Evolutionary conservation across 2,113 vertebrate species (phyloP), one percentile per base, ranked within the genome.

Genomic region (Gobiocypris rarus): DNA sequence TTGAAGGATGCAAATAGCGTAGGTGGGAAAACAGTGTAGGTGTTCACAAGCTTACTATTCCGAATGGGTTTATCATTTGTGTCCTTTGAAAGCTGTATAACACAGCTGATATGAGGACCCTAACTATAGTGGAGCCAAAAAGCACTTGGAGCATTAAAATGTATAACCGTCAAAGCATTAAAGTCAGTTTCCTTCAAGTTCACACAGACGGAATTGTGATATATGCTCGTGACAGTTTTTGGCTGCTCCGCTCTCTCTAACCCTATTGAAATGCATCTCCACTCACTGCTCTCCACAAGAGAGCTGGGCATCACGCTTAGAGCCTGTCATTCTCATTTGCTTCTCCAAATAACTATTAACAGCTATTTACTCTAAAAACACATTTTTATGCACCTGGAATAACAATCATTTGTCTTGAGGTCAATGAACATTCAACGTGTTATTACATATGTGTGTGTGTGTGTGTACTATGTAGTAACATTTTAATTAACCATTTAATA

Each of bases 241-340:
- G 54, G 43, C 73, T 28, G 48, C 65, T 31, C 15, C 45, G 74
- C 74, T 58, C 75, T 56, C 14, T 83, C 38, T 45, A 14, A 10
- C 52, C 82, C 76, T 82, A 83, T 85, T 88, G 82, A 88, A 70
- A 88, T 88, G 67, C 84, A 85, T 75, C 75, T 71, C 86, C 83
- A 80, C 52, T 71, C 56, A 70, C 63, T 52, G 48, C 75, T 79
- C 80, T 71, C 5, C 17, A 3, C 34, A 69, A 48, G 22, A 48
- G 28, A 77, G 31, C 52, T 77, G 52, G n/a, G 24, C 79, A 81
- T 81, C 84, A 48, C 71, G 71, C 31, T 59, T 45, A 82, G 59
- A 69, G 77, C 56, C 76, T 71, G 73, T 61, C 86, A 52, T 78
- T 45, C 34, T 50, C 52, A 22, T 63, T 75, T n/a, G 28, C 28